Evolutionary conservation across 2,888 invertebrate species (phyloP), one percentile per base, ranked within the genome.

Genomic region (Megalurothrips usitatus): DNA sequence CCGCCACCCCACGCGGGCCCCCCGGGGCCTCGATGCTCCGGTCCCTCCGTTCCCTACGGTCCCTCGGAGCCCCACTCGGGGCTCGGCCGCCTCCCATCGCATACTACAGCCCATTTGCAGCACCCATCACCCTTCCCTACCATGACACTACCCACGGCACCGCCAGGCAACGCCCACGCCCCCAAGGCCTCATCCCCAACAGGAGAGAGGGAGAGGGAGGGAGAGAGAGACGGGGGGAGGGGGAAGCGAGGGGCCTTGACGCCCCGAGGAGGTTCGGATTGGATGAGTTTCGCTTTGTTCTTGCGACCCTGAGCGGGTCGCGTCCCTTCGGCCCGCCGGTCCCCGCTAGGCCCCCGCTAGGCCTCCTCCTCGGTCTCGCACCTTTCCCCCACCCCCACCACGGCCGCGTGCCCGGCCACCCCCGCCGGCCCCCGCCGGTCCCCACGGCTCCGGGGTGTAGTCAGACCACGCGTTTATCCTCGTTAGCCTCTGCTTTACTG

Each of bases 381-480:
- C 34, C 34, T 43, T 43, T 9, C 49, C 49, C 19, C 58, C 17
- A 19, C 58, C 58, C 14, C 58, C 0, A 19, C 58, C 52, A 14
- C 58, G 58, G 58, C 58, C 58, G 3, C 34, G 6, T 43, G 6
- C 34, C 2, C 34, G 34, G 34, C 34, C 34, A 58, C 19, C 58
- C 58, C 58, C 58, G 0, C 10, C 52, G 19, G 1, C 68, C 8
- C 23, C 68, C n/a, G 68, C 68, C 68, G 23, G 68, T 17, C 58
- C 58, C 58, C 58, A 19, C 6, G 19, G 19, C 58, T 17, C 58
- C 23, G 23, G 68, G 68, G 58, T 58, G 58, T 58, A 58, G 58
- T 58, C 58, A 19, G 58, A 17, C 58, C 34, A 43, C 58, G 58
- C 68, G 68, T 75, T 75, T 75, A 75, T 75, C 68, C 68, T 75